phyloP scores from a whole-genome alignment of 2,888 invertebrate genomes.

The Gari tellinella region DNA sequence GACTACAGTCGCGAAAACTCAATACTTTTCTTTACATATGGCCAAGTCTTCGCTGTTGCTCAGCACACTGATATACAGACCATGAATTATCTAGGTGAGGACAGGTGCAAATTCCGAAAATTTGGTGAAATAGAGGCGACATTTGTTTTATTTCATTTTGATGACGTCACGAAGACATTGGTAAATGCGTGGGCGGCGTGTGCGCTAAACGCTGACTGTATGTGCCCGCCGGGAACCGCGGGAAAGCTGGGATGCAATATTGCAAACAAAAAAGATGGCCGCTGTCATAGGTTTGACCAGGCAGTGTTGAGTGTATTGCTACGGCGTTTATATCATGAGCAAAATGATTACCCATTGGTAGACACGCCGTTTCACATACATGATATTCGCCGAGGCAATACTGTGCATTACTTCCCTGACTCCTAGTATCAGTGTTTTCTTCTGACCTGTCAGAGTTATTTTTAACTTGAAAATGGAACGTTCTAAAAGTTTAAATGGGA shows the following conservation, averaged over 20 bases:
- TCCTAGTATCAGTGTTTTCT: too few species aligned
- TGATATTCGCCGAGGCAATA: constrained; percentile 37
- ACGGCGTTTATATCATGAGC: constrained; percentile 49
- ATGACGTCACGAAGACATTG: constrained; percentile 44
- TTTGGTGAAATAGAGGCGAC: constrained; percentile 58
- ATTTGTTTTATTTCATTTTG: constrained; percentile 52
- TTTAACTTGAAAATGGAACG: too few species aligned
- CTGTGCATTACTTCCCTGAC: constrained; percentile 30
- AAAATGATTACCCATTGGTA: constrained; percentile 53
- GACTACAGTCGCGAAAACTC: constrained; percentile 38
- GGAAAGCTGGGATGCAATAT: constrained; percentile 24
- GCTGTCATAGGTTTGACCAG: constrained; percentile 64
- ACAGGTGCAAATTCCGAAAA: constrained; percentile 52
- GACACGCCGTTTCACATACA: constrained; percentile 45
- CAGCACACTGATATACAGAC: constrained; percentile 47
- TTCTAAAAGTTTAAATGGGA: too few species aligned
- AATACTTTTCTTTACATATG: constrained; percentile 51
- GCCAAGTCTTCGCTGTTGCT: constrained; percentile 28
- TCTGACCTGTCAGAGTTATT: too few species aligned
- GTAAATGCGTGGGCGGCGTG: constrained; percentile 52
- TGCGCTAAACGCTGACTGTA: constrained; percentile 46
- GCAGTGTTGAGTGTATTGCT: constrained; percentile 56
- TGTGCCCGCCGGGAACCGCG: constrained; percentile 35
- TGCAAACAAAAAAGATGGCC: constrained; percentile 26
- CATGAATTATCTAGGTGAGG: constrained; percentile 39